These are phyloP conservation scores for Metellina segmentata DNA, from an alignment of 2,888 invertebrate genomes.

Conservation along the genomic window DNA sequence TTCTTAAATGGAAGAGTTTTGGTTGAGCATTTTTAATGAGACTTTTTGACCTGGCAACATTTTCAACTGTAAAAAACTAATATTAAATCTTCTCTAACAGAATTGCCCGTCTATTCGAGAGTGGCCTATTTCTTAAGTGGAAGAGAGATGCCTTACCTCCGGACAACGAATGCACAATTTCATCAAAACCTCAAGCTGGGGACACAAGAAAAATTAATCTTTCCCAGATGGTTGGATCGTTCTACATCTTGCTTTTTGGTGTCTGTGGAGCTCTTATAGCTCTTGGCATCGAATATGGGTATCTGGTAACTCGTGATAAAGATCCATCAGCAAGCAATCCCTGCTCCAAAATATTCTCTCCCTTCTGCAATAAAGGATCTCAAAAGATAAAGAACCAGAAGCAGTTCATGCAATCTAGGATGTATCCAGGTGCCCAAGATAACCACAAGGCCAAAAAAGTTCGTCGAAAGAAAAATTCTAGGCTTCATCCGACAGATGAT, in stretches of 20 bases:
- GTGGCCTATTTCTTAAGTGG: conserved; percentile 92
- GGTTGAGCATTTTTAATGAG: too few species aligned
- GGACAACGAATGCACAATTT: conserved; percentile 87
- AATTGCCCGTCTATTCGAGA: conserved; percentile 84
- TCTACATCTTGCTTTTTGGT: conserved; percentile 91
- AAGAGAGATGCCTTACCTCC: conserved; percentile 88
- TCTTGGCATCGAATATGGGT: conserved; percentile 69
- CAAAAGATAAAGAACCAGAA: conserved; percentile 52
- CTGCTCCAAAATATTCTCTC: neutral
- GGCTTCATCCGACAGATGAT: neutral
- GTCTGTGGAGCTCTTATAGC: conserved; percentile 71
- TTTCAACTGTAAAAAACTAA: too few species aligned
- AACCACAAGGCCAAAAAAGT: conserved; percentile 5
- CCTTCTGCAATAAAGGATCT: neutral
- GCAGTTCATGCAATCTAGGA: conserved; percentile 58
- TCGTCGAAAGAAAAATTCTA: conserved; percentile 31
- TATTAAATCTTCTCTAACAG: conserved; percentile 8
- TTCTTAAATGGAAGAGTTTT: too few species aligned
- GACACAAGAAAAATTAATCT: conserved; percentile 91
- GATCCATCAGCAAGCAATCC: neutral
- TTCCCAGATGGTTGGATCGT: conserved; percentile 95
- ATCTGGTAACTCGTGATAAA: neutral
- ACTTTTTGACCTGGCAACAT: too few species aligned
- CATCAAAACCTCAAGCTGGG: conserved; percentile 82
- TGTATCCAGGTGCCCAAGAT: conserved; percentile 45